Evolutionary conservation across 2,888 invertebrate species (phyloP).

Genomic region (Molanna angustata): DNA sequence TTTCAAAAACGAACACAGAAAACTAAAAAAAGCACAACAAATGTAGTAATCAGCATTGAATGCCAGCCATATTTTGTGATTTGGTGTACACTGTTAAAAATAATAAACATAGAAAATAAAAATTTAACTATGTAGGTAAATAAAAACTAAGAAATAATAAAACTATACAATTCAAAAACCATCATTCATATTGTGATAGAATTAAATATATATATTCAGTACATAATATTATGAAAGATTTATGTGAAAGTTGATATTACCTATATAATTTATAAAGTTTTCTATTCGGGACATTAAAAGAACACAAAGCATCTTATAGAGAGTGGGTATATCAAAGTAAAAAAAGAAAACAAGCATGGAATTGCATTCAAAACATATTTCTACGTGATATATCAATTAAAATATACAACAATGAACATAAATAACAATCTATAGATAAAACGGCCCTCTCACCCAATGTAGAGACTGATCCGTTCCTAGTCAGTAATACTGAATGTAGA

Average conservation of each 20-base stretch:
- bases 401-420: slow-evolving; percentile 29
- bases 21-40: slow-evolving; percentile 20
- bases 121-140: too few species aligned
- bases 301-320: slow-evolving; percentile 19
- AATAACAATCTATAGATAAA: slow-evolving; percentile 19
- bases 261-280: too few species aligned
- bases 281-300: too few species aligned
- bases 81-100: too few species aligned
- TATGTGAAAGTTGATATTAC: too few species aligned
- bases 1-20: neutral
- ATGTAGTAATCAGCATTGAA: slow-evolving; percentile 12
- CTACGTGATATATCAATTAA: slow-evolving; percentile 21
- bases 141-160: too few species aligned
- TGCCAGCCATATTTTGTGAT: slow-evolving; percentile 15
- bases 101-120: too few species aligned
- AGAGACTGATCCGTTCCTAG: slow-evolving; percentile 64
- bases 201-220: too few species aligned
- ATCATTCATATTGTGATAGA: too few species aligned
- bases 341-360: slow-evolving; percentile 13
- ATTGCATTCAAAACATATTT: slow-evolving; percentile 23
- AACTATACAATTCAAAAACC: too few species aligned
- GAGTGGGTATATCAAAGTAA: slow-evolving; percentile 20
- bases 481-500: slow-evolving; percentile 58
- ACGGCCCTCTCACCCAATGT: slow-evolving; percentile 61
- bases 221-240: too few species aligned